Evolutionary conservation across 64 coral and sea anemone species (phyloP).

Genomic region (Montipora capricornis): DNA sequence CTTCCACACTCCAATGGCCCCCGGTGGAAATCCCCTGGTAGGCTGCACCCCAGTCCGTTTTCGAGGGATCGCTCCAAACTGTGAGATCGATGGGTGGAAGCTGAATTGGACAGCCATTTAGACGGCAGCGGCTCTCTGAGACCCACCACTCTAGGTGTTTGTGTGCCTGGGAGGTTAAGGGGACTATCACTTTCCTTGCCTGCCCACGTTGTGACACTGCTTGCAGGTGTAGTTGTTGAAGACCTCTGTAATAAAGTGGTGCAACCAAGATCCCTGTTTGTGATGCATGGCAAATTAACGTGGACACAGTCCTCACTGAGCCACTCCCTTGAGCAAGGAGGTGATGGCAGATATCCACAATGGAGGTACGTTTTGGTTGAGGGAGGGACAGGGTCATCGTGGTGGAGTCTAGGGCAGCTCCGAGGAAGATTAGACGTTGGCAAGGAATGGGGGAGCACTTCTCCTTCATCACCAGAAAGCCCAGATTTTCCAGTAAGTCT

Average conservation of each 20-base stretch:
- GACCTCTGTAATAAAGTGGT: slow-evolving; percentile 44
- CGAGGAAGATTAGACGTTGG: slow-evolving; percentile 21
- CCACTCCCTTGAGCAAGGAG: not conserved
- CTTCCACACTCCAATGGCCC: slow-evolving; percentile 24
- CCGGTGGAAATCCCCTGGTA: too few species aligned
- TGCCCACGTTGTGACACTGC: not conserved
- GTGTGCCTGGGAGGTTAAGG: slow-evolving; percentile 33
- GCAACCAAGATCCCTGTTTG: slow-evolving; percentile 25
- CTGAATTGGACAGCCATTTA: too few species aligned
- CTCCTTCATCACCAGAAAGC: slow-evolving; percentile 31
- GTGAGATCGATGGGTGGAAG: too few species aligned
- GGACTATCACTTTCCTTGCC: not conserved
- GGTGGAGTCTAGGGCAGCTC: slow-evolving; percentile 12
- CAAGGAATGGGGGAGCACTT: slow-evolving; percentile 12
- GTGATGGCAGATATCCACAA: not conserved
- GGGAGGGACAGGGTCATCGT: slow-evolving; percentile 31
- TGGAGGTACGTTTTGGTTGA: not conserved
- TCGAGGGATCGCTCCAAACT: too few species aligned
- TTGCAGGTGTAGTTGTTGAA: slow-evolving; percentile 14
- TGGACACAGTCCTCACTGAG: not conserved
- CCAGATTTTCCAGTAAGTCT: slow-evolving; percentile 7
- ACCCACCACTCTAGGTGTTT: slow-evolving; percentile 44
- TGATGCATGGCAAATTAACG: slow-evolving; percentile 24
- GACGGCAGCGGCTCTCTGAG: not conserved
- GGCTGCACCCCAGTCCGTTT: too few species aligned